These are phyloP conservation scores for Elgonia sp. DNA, from an alignment of 2,888 invertebrate species.

Conservation along the genomic window DNA sequence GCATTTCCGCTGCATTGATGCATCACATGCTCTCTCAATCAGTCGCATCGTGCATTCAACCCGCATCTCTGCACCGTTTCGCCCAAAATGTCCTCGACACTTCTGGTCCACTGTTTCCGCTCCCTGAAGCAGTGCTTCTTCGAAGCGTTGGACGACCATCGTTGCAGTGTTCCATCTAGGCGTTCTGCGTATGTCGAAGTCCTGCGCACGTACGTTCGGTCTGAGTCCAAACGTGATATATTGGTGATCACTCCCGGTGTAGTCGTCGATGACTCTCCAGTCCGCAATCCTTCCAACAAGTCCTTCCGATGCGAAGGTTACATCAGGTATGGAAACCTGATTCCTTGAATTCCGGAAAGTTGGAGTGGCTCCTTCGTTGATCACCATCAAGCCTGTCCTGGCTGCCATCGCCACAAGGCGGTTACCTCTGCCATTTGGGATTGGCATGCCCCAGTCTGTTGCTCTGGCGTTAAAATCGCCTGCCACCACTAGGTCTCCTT, in stretches of 20 bases:
- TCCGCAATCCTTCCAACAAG: constrained; percentile 69
- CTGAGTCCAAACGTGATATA: constrained; percentile 58
- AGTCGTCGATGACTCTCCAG: constrained; percentile 61
- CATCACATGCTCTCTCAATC: constrained; percentile 1
- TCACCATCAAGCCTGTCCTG: neutral
- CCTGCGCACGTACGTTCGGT: neutral
- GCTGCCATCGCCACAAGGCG: neutral
- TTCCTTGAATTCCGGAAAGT: too few species aligned
- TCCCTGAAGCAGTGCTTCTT: neutral
- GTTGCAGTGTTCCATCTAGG: constrained; percentile 10
- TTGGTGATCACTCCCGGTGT: too few species aligned
- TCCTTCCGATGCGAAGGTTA: constrained; percentile 64
- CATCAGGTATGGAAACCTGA: constrained; percentile 57
- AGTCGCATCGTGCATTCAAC: constrained; percentile 16
- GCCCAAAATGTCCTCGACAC: neutral
- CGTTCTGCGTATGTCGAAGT: neutral
- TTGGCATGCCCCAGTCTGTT: neutral
- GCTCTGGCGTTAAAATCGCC: neutral
- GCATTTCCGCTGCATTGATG: neutral
- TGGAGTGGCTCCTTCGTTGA: too few species aligned
- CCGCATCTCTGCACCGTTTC: neutral
- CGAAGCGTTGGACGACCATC: neutral
- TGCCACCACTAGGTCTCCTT: neutral
- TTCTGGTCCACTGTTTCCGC: neutral
- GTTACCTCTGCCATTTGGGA: neutral